Conservation (phyloP, 2,888 invertebrate genomes). For the Luperina testacea region DNA sequence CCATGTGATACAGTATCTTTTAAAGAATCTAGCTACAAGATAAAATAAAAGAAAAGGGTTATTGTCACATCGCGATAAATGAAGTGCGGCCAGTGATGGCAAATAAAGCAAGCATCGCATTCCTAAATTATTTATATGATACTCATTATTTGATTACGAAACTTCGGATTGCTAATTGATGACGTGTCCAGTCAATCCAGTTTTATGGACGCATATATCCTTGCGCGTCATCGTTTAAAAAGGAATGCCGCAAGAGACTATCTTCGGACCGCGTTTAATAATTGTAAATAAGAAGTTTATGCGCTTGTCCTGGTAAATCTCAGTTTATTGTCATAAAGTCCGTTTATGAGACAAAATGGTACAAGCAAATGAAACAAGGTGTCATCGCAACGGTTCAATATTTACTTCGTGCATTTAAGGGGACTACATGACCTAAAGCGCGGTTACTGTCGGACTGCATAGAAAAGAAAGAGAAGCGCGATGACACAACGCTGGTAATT, state of each 20-base stretch:
- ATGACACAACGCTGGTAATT: no score
- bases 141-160: conserved; percentile 39
- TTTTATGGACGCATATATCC: conserved; percentile 55
- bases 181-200: conserved; percentile 48
- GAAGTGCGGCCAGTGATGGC: conserved; percentile 2
- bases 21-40: conserved; percentile 24
- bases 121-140: conserved; percentile 43
- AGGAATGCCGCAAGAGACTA: conserved; percentile 46
- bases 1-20: conserved; percentile 11
- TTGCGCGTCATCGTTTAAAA: conserved; percentile 38
- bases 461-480: no score
- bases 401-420: conserved; percentile 35
- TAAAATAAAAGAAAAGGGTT: conserved; percentile 36
- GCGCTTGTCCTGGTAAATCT: conserved; percentile 49
- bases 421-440: no score
- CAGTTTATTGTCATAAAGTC: conserved; percentile 36
- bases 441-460: no score
- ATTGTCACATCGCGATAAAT: conserved; percentile 27
- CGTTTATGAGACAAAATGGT: conserved; percentile 22
- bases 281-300: conserved; percentile 51
- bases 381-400: conserved; percentile 12
- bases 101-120: conserved; percentile 29
- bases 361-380: conserved; percentile 16
- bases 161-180: conserved; percentile 42
- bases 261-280: conserved; percentile 42